These are phyloP conservation scores for Enoplosus armatus DNA, from an alignment of 2,797 vertebrate genomes.

Conservation along the genomic window DNA sequence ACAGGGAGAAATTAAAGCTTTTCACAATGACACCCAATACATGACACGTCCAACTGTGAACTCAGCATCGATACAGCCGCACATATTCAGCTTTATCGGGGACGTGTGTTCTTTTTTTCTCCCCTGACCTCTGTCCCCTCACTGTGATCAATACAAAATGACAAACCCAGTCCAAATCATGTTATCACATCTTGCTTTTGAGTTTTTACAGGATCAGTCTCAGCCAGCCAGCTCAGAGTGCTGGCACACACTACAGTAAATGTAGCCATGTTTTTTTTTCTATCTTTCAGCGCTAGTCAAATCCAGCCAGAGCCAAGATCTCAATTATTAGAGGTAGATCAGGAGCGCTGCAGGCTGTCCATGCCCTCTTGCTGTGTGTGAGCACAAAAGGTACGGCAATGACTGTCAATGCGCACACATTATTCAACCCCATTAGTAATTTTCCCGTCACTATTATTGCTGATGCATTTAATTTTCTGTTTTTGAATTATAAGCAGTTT, in stretches of 20 bases:
- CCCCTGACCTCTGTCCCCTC: conserved; percentile 22
- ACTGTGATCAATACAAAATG: conserved; percentile 64
- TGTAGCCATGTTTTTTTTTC: conserved; percentile 35
- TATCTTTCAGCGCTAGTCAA: conserved; percentile 26
- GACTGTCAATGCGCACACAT: conserved; percentile 16
- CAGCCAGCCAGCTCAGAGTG: conserved; percentile 33
- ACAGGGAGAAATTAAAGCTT: conserved; percentile 58
- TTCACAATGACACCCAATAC: conserved; percentile 72
- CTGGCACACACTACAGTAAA: conserved; percentile 31
- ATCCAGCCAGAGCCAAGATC: conserved; percentile 35
- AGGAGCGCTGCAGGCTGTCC: conserved; percentile 30
- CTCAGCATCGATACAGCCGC: conserved; percentile 58
- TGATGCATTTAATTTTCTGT: conserved; percentile 8
- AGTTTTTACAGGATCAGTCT: conserved; percentile 43
- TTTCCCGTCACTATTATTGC: not conserved
- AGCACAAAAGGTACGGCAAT: conserved; percentile 22
- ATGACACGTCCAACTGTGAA: conserved; percentile 62
- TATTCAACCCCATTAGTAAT: conserved; percentile 26
- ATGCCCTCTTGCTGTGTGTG: conserved; percentile 34
- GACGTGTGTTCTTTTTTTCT: conserved; percentile 30
- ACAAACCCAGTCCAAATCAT: conserved; percentile 43
- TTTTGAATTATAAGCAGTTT: conserved; percentile 21
- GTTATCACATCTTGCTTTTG: conserved; percentile 53
- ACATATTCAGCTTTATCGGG: conserved; percentile 40
- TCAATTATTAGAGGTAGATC: conserved; percentile 53